These are phyloP conservation scores for Isaurus tuberculatus DNA, from an alignment of 92 coral and sea anemone genomes.

Conservation along the genomic window DNA sequence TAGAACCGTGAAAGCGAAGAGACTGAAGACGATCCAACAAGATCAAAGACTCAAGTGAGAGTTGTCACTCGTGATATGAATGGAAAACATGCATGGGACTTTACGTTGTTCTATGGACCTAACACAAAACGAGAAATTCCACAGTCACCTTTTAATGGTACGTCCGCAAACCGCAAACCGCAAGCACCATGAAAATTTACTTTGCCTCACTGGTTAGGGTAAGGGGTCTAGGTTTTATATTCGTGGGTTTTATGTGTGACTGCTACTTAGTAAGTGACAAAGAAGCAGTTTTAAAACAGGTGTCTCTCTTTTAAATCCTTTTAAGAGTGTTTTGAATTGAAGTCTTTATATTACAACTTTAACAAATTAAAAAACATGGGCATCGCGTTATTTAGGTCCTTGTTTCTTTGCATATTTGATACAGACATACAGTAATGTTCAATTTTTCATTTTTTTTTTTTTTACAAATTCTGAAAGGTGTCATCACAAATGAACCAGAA, in stretches of 20 bases:
- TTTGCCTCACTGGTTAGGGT: neutral
- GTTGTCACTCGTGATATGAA: conserved; percentile 90
- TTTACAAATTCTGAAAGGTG: neutral
- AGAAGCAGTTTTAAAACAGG: too few species aligned
- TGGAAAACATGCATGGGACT: conserved; percentile 94
- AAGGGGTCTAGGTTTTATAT: too few species aligned
- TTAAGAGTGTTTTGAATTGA: too few species aligned
- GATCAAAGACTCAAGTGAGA: conserved; percentile 82
- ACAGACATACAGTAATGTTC: too few species aligned
- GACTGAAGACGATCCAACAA: conserved; percentile 42
- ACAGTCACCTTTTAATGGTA: conserved; percentile 50
- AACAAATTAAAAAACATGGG: neutral
- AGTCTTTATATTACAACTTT: neutral
- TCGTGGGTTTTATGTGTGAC: too few species aligned
- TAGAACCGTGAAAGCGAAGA: conserved; percentile 43
- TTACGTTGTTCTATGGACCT: conserved; percentile 81
- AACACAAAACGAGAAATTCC: neutral
- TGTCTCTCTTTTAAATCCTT: too few species aligned
- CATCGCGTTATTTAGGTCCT: neutral
- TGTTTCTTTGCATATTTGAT: too few species aligned
- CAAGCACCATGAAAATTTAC: neutral
- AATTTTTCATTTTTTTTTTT: too few species aligned
- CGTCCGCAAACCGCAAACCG: neutral
- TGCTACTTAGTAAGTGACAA: too few species aligned
- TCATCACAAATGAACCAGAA: neutral